Evolutionary conservation across 2,797 vertebrate genomes (phyloP).

Genomic region (Danio tinwini): DNA sequence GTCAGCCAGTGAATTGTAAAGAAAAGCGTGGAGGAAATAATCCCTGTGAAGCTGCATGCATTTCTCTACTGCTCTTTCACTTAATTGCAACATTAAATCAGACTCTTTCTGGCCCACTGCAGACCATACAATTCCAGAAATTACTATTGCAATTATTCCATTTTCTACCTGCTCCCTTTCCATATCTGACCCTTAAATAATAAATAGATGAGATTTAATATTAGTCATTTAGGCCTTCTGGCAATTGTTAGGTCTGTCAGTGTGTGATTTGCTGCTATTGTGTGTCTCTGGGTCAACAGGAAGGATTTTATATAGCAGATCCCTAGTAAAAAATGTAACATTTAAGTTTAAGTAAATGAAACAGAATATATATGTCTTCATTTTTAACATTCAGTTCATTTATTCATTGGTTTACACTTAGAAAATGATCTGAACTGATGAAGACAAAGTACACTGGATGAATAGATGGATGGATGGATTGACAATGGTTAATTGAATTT

Average conservation of each 20-base stretch:
- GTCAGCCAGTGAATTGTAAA: conserved; percentile 25
- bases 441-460: too few relatives aligned
- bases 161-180: background rate
- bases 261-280: background rate
- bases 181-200: background rate
- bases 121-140: conserved; percentile 21
- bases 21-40: conserved; percentile 18
- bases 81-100: conserved; percentile 49
- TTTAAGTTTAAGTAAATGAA: background rate
- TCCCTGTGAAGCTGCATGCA: conserved; percentile 31
- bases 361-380: background rate
- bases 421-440: too few relatives aligned
- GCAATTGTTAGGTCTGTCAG: background rate
- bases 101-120: conserved; percentile 20
- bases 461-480: too few relatives aligned
- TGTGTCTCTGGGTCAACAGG: background rate
- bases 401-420: background rate
- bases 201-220: conserved; percentile 8
- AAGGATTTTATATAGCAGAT: background rate
- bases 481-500: too few relatives aligned
- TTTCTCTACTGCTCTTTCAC: conserved; percentile 34
- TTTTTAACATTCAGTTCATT: background rate
- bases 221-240: conserved; percentile 8
- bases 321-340: background rate
- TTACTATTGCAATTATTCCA: conserved; percentile 8